These are phyloP conservation scores for Galago senegalensis DNA, from an alignment of 2,797 vertebrate species.

Conservation along the genomic window DNA sequence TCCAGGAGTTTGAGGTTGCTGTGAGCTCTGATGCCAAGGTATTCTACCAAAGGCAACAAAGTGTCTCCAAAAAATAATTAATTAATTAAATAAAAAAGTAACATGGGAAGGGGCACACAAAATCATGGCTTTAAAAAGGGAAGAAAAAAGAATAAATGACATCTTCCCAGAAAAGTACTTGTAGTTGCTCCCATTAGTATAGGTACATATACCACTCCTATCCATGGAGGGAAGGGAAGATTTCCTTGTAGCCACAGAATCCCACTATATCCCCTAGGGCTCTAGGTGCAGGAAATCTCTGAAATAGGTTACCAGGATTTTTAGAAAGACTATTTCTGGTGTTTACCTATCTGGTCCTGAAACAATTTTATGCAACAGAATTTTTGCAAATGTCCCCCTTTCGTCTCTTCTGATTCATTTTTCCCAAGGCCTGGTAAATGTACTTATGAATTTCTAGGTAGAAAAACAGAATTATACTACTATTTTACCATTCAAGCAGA, in stretches of 20 bases:
- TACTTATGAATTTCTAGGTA: neutral
- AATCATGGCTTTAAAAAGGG: neutral
- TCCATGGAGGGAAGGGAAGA: neutral
- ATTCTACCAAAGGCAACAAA: no score
- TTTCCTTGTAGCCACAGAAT: conserved; percentile 15
- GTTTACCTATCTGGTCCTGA: conserved; percentile 73
- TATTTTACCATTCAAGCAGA: neutral
- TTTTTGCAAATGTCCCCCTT: conserved; percentile 9
- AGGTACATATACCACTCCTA: neutral
- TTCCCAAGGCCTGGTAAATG: neutral
- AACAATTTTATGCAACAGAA: conserved; percentile 64
- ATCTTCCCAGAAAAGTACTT: neutral
- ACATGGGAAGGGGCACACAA: neutral
- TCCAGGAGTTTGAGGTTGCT: no score
- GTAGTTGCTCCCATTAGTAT: neutral
- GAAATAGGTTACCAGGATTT: conserved; percentile 78
- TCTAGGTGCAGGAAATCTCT: conserved; percentile 51
- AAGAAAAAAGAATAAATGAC: neutral
- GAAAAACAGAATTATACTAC: neutral
- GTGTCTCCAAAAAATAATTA: no score
- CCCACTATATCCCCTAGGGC: neutral
- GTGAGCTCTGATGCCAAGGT: no score
- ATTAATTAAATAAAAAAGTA: neutral
- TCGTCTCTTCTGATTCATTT: neutral
- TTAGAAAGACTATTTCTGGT: conserved; percentile 70